Evolutionary conservation across 2,797 vertebrate species (phyloP).

Genomic region (Sciurus vulgaris): DNA sequence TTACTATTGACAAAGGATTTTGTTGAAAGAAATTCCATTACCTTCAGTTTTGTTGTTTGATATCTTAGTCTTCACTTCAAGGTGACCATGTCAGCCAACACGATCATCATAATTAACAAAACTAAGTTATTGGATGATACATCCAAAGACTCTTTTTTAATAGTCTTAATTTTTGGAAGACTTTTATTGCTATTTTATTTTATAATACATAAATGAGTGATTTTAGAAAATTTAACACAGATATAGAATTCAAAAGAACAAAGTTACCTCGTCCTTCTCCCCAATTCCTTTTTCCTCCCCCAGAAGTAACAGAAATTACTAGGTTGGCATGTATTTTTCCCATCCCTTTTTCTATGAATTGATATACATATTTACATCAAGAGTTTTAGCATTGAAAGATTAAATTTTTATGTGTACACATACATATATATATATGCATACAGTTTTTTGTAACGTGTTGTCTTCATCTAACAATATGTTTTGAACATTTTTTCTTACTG

Average conservation of each 20-base stretch:
- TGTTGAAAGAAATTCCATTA: constrained; percentile 62
- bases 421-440: no score
- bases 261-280: background rate
- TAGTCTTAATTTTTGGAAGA: background rate
- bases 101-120: constrained; percentile 54
- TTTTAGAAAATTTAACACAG: background rate
- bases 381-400: background rate
- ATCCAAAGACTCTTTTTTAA: background rate
- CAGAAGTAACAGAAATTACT: constrained; percentile 23
- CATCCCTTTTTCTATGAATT: background rate
- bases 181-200: constrained; percentile 28
- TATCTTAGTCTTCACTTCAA: constrained; percentile 66
- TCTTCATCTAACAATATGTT: background rate
- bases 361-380: background rate
- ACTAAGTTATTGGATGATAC: background rate
- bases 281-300: background rate
- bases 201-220: background rate
- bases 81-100: constrained; percentile 47
- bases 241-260: background rate
- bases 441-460: background rate
- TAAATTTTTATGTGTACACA: background rate
- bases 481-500: background rate
- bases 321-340: background rate
- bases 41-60: constrained; percentile 58
- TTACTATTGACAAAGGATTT: constrained; percentile 74